Base-by-base conservation (phyloP, 2,888 invertebrate genomes). In the Acanthosepion pharaonis region DNA sequence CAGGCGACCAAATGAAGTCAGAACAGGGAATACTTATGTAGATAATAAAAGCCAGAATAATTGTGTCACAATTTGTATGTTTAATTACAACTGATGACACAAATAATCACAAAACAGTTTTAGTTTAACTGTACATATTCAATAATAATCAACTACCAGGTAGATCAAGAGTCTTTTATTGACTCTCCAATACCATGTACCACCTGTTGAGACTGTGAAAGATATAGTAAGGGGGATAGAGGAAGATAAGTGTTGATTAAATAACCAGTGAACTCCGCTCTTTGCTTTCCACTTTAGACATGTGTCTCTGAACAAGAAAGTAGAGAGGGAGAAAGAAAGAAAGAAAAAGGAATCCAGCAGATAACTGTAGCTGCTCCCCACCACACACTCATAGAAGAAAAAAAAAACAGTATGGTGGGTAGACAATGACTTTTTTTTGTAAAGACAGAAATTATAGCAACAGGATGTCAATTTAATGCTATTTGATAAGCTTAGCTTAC, bases 11-110 rank as follows among this genome's bases (percentile, higher is more conserved):
- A 78, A 78, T n/a, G 2, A 78, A 15, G n/a, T 0, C 15, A 78
- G n/a, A 33, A 78, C n/a, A 78, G 78, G 78, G 33, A 78, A 78
- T 78, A 78, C n/a, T n/a, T 78, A 11, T 18, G n/a, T n/a, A 78
- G 78, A 78, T 78, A n/a, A 78, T 33, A 78, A n/a, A n/a, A 78
- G n/a, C 78, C n/a, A 78, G 78, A n/a, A n/a, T n/a, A 78, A 78
- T 11, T 18, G 78, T 78, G 78, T 78, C n/a, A 78, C 11, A 33
- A 78, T 78, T 78, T 78, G n/a, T 78, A 78, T 78, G n/a, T 78
- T 78, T 78, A 78, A n/a, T 78, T 78, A n/a, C 15, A 33, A 15
- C 0, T 78, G 33, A 78, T 33, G 15, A 78, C n/a, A n/a, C 78
- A 78, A 78, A 78, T 25, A 5, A 64, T 64, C 28, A n/a, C n/a